Evolutionary conservation across 2,113 vertebrate species (phyloP).

Genomic region (Oreochromis aureus): DNA sequence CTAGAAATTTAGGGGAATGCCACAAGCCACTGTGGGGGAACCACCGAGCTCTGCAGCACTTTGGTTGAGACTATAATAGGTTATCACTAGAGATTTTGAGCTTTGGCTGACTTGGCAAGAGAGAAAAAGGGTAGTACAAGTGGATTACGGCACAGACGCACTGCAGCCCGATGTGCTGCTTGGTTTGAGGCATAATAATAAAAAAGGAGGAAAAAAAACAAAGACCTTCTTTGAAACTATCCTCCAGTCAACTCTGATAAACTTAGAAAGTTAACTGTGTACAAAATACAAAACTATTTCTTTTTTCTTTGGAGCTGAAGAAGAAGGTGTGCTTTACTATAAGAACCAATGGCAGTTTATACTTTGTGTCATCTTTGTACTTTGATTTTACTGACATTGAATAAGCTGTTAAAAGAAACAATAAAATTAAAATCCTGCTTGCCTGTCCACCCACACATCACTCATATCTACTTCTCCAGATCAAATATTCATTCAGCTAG

Average conservation of each 20-base stretch:
- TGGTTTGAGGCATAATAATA: not conserved
- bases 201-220: not conserved
- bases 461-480: constrained; percentile 3
- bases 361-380: not conserved
- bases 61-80: constrained; percentile 17
- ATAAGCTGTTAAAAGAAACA: not conserved
- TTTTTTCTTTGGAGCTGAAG: not conserved
- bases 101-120: constrained; percentile 41
- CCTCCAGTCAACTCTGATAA: not conserved
- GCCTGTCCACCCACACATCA: constrained; percentile 7
- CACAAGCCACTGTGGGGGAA: not conserved
- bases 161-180: not conserved
- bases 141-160: constrained; percentile 5
- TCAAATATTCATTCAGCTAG: constrained; percentile 34
- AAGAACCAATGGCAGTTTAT: not conserved
- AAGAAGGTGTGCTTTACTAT: not conserved
- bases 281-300: not conserved
- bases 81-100: constrained; percentile 48
- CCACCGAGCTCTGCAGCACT: constrained; percentile 1
- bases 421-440: not conserved
- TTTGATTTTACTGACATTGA: not conserved
- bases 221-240: not conserved
- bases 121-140: constrained; percentile 21
- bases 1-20: constrained; percentile 18
- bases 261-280: not conserved